Percentiles rank a stretch among this genome's conserved stretches.
phyloP scores from a whole-genome alignment of 1,140 invertebrate species.

The Rhyzopertha dominica region DNA sequence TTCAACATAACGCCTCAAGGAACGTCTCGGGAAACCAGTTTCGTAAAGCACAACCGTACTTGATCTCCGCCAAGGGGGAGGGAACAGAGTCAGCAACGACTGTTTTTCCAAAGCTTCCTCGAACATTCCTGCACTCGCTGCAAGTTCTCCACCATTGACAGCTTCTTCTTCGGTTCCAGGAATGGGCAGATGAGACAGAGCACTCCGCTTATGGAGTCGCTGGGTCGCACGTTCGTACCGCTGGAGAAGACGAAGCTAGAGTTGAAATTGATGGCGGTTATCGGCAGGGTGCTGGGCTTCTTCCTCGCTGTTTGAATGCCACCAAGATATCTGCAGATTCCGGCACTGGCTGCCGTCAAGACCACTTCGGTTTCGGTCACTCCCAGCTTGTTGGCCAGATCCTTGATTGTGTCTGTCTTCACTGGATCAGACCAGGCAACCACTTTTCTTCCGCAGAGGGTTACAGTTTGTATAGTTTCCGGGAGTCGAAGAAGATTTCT shows the following conservation, averaged over 20 bases:
- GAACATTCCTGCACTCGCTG: conserved; percentile 54
- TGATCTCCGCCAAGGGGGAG: too few species aligned
- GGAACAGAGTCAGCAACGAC: conserved; percentile 60
- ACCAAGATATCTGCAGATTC: conserved; percentile 61
- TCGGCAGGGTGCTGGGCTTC: conserved; percentile 43
- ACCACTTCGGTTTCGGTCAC: conserved; percentile 65
- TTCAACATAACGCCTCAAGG: conserved; percentile 63
- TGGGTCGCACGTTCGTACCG: conserved; percentile 30
- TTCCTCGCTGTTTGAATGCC: conserved; percentile 47
- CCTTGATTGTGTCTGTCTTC: conserved; percentile 46
- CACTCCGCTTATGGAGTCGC: conserved; percentile 42
- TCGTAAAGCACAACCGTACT: conserved; percentile 61
- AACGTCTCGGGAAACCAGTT: conserved; percentile 62
- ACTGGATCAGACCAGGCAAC: conserved; percentile 70
- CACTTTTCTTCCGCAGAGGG: conserved; percentile 70
- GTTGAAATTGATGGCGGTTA: conserved; percentile 47
- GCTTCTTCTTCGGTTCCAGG: conserved; percentile 42
- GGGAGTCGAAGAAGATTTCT: conserved; percentile 51
- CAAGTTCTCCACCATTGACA: conserved; percentile 40
- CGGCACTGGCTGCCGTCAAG: conserved; percentile 57
- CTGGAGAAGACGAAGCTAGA: conserved; percentile 39
- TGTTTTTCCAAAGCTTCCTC: conserved; percentile 57
- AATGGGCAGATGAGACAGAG: conserved; percentile 48
- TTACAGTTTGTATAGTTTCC: conserved; percentile 60
- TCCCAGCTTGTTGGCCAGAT: conserved; percentile 55